Evolutionary conservation across 1,140 invertebrate genomes (phyloP), one percentile per base, ranked within the genome.

Genomic region (Habropoda laboriosa): DNA sequence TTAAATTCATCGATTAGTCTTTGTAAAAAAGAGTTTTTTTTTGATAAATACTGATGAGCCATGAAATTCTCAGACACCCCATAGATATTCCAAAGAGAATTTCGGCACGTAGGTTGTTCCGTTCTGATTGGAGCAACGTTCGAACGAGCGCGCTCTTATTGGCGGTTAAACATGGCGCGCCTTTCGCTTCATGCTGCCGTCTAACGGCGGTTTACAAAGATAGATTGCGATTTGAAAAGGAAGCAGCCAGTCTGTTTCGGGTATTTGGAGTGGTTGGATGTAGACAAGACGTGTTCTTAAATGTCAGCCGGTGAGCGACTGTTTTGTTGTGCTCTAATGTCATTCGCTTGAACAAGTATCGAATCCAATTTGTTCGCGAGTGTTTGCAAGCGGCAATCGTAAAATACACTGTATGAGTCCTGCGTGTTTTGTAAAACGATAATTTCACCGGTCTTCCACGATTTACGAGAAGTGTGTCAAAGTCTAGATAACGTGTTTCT

Each of bases 401-500:
- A 10, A 2, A 35, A 35, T 12, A 30, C 35, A 24, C 38, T 42
- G n/a, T 24, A 32, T 3, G 6, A 10, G 21, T 12, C n/a, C 8
- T 32, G 24, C 5, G 24, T 21, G 18, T 30, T 32, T 35, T 40
- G 21, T 30, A 8, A 58, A 60, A 18, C 40, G 49, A 55, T 57
- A 57, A 55, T 38, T 70, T n/a, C 42, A 72, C n/a, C 30, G 61
- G 42, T 82, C 21, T 57, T 47, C 24, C 49, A 13, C 45, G 49
- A 24, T 18, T 21, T 21, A 27, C 51, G 57, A 72, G 40, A 71
- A 83, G 66, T 77, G 61, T 81, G 79, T 81, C 79, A 81, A 81
- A 81, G 74, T 30, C 74, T 64, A 78, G 57, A 74, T 81, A 78
- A 81, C 74, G 79, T 78, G 79, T 78, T 80, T 63, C 74, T 81